These are phyloP conservation scores for Hyles euphorbiae DNA, from an alignment of 1,140 invertebrate species.

Conservation along the genomic window DNA sequence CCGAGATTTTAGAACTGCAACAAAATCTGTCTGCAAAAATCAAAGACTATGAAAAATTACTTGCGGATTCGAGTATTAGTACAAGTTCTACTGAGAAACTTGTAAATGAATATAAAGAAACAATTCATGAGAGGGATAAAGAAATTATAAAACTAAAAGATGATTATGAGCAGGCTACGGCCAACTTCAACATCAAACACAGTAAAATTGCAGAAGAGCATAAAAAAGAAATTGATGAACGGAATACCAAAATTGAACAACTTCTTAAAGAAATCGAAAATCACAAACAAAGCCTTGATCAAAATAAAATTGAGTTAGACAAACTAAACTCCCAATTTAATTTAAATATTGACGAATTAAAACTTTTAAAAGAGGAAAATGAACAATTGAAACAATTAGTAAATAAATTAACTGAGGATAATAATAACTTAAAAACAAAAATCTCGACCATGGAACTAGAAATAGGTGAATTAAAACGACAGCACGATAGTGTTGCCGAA, in stretches of 20 bases:
- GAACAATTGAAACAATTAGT: slow-evolving; percentile 57
- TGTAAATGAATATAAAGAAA: slow-evolving; percentile 63
- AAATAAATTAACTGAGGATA: slow-evolving; percentile 52
- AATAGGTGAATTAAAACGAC: slow-evolving; percentile 64
- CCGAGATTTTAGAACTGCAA: slow-evolving; percentile 61
- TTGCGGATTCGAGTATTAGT: slow-evolving; percentile 41
- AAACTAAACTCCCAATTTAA: slow-evolving; percentile 57
- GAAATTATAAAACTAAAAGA: slow-evolving; percentile 68
- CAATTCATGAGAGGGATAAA: slow-evolving; percentile 65
- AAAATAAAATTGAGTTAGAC: slow-evolving; percentile 66
- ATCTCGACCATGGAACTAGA: slow-evolving; percentile 63
- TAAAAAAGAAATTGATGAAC: slow-evolving; percentile 67
- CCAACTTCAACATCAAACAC: slow-evolving; percentile 64
- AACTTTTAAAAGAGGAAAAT: slow-evolving; percentile 61
- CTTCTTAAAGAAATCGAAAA: slow-evolving; percentile 71
- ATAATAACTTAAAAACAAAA: slow-evolving; percentile 52
- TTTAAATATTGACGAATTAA: slow-evolving; percentile 61
- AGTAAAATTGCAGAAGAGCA: slow-evolving; percentile 68
- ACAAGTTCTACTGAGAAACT: slow-evolving; percentile 55
- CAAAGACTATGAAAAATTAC: slow-evolving; percentile 63
- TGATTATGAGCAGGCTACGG: slow-evolving; percentile 62
- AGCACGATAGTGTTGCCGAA: slow-evolving; percentile 53
- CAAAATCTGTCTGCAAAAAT: slow-evolving; percentile 55
- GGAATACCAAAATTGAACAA: slow-evolving; percentile 66
- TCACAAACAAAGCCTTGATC: slow-evolving; percentile 67